Conservation (phyloP, 2,113 vertebrate species). For the Cervus canadensis region DNA sequence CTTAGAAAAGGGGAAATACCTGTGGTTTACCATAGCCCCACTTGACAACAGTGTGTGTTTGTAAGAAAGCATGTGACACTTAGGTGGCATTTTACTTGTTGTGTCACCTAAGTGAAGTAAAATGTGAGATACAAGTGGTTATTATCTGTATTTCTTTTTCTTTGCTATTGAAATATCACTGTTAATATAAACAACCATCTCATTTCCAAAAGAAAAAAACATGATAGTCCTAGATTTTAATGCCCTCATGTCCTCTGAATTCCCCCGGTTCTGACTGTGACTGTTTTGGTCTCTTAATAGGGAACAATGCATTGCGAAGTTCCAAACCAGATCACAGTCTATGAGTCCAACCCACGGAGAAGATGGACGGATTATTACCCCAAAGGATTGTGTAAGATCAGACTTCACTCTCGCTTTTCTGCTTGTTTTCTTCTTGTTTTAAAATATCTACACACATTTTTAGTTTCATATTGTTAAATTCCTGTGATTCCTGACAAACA, state of each 20-base stretch:
- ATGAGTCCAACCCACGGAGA: slow-evolving; percentile 71
- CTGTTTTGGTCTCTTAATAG: slow-evolving; percentile 70
- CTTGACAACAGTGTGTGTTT: background rate
- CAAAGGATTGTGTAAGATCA: slow-evolving; percentile 77
- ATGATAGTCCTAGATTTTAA: background rate
- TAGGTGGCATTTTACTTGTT: background rate
- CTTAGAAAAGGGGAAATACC: background rate
- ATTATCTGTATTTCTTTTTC: background rate
- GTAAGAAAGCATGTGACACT: background rate
- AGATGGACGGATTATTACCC: slow-evolving; percentile 68
- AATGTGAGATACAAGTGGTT: background rate
- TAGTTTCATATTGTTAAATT: slow-evolving; percentile 1
- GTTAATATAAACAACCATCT: slow-evolving; percentile 10
- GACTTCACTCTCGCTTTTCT: slow-evolving; percentile 51
- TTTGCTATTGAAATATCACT: background rate
- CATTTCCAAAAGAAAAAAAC: background rate
- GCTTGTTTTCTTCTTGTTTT: slow-evolving; percentile 32
- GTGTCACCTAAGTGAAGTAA: slow-evolving; percentile 19
- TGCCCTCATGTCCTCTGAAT: background rate
- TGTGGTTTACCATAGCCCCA: background rate
- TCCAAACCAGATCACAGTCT: slow-evolving; percentile 57
- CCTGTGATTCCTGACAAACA: background rate
- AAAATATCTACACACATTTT: background rate
- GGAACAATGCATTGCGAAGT: slow-evolving; percentile 77
- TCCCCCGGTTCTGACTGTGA: slow-evolving; percentile 53